A percentile compares a stretch with the other conserved stretches of the same genome.
These are phyloP conservation scores for Eupithecia insigniata DNA, from an alignment of 2,888 invertebrate genomes.

Conservation along the genomic window DNA sequence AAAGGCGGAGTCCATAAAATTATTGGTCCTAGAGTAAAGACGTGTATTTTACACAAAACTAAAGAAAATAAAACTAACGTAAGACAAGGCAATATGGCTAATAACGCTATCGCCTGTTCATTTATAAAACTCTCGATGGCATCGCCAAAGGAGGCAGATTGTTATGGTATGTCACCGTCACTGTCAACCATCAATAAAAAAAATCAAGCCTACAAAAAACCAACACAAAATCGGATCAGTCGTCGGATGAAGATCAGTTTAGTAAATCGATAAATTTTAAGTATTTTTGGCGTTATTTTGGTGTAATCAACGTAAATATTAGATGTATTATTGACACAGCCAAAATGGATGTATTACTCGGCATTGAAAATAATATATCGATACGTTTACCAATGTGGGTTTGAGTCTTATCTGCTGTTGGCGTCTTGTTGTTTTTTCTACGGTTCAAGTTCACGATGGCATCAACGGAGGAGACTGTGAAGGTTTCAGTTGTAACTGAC, in stretches of 20 bases:
- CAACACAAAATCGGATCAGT: not conserved
- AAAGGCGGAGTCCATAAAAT: too few relatives aligned
- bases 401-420: constrained; percentile 57
- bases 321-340: constrained; percentile 32
- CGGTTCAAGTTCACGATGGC: constrained; percentile 76
- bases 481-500: constrained; percentile 76
- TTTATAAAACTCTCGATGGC: too few relatives aligned
- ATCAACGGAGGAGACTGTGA: constrained; percentile 72
- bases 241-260: not conserved
- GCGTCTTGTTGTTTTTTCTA: constrained; percentile 72
- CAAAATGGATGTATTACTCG: constrained; percentile 44
- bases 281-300: not conserved
- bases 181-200: not conserved
- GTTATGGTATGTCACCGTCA: not conserved
- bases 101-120: too few relatives aligned
- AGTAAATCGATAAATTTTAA: not conserved
- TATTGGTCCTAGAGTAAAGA: too few relatives aligned
- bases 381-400: constrained; percentile 57
- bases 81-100: too few relatives aligned
- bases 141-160: not conserved
- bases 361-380: constrained; percentile 43
- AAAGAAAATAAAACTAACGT: too few relatives aligned
- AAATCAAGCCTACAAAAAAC: not conserved
- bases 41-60: too few relatives aligned
- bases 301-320: not conserved